phyloP scores from a whole-genome alignment of 2,888 invertebrate species.

The Papilio elwesi region DNA sequence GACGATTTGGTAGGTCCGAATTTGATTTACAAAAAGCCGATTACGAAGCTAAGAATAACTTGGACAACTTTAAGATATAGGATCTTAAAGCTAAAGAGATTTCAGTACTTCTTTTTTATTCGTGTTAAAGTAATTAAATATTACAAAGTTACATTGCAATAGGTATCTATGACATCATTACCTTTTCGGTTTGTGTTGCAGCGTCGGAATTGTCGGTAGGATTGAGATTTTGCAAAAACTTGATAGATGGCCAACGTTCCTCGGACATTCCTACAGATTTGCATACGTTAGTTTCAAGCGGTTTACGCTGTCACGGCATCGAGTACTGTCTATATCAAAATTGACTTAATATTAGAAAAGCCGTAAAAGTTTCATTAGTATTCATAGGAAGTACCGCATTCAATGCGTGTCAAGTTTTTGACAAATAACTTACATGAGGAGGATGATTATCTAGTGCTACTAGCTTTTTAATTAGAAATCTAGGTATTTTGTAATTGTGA shows the following conservation, averaged over 20 bases:
- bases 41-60: too few relatives aligned
- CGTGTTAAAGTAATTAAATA: not conserved
- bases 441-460: too few relatives aligned
- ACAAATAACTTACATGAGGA: too few relatives aligned
- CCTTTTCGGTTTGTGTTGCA: conserved; percentile 29
- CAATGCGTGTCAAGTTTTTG: too few relatives aligned
- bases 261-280: conserved; percentile 29
- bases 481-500: too few relatives aligned
- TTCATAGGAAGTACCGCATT: too few relatives aligned
- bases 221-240: conserved; percentile 30
- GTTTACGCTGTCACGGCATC: not conserved
- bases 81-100: not conserved
- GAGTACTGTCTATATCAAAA: not conserved
- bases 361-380: too few relatives aligned
- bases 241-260: conserved; percentile 31
- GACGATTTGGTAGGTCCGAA: too few relatives aligned
- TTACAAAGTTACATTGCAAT: not conserved
- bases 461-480: too few relatives aligned
- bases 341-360: not conserved
- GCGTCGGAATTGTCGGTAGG: conserved; percentile 34
- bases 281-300: conserved; percentile 32
- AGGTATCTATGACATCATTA: conserved; percentile 32
- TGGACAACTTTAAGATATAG: too few relatives aligned
- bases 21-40: too few relatives aligned
- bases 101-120: not conserved